A percentile compares a stretch with the other conserved stretches of the same genome.
phyloP scores from a whole-genome alignment of 2,113 vertebrate genomes.

The Mustela lutreola region DNA sequence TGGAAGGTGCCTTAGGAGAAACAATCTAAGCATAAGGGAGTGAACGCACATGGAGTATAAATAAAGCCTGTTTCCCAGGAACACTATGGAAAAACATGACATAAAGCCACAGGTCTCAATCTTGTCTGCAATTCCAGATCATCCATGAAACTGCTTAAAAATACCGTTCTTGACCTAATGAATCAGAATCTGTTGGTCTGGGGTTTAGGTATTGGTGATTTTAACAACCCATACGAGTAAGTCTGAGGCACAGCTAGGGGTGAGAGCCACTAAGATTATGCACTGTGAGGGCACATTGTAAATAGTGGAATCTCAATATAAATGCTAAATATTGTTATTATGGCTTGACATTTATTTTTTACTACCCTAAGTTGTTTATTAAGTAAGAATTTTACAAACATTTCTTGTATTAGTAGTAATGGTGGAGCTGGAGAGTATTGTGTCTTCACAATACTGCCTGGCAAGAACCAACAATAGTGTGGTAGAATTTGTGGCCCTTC shows the following conservation, averaged over 20 bases:
- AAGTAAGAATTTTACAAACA: background rate
- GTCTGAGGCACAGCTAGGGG: background rate
- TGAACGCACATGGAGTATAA: background rate
- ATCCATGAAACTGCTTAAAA: background rate
- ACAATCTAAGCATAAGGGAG: background rate
- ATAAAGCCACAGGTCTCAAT: background rate
- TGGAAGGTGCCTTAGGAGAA: background rate
- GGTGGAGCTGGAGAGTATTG: background rate
- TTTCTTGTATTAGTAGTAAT: background rate
- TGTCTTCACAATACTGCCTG: background rate
- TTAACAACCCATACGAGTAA: background rate
- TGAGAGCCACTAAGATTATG: background rate
- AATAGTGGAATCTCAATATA: background rate
- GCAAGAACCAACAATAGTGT: background rate
- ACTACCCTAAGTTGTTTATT: background rate
- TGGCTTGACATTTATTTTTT: background rate
- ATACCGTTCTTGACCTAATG: background rate
- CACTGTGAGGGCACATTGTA: background rate
- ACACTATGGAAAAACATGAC: background rate
- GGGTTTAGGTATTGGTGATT: background rate
- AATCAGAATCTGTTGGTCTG: background rate
- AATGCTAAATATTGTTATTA: background rate
- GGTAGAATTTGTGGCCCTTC: background rate
- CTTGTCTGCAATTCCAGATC: background rate
- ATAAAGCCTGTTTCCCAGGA: background rate